Percentiles rank a stretch among this genome's conserved stretches.
Conservation (phyloP, 2,113 vertebrate species). For the Microcebus tavaratra region DNA sequence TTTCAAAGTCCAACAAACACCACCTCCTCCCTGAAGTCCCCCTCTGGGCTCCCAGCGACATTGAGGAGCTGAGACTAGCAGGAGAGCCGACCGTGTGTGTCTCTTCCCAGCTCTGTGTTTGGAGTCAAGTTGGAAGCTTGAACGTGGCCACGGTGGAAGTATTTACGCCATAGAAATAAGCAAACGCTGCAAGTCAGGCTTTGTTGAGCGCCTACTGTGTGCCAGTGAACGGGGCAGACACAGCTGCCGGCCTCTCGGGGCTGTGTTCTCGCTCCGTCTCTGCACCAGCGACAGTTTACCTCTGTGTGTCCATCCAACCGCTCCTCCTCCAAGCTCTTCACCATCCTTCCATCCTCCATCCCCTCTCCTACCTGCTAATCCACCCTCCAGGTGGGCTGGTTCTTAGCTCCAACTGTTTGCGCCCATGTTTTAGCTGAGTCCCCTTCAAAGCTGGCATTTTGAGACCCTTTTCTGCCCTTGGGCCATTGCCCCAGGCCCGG, state of each 20-base stretch:
- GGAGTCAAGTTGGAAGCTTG: not conserved
- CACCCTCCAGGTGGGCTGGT: not conserved
- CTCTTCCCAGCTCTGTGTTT: not conserved
- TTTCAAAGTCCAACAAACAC: not conserved
- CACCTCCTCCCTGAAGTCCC: not conserved
- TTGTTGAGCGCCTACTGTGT: not conserved
- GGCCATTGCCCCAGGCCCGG: not conserved
- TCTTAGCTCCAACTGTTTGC: not conserved
- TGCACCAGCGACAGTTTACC: not conserved
- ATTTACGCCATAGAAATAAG: not conserved
- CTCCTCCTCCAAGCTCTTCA: not conserved
- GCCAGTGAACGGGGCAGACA: no score
- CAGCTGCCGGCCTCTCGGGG: accelerated
- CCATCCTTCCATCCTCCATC: not conserved
- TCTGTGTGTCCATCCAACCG: not conserved
- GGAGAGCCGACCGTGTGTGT: accelerated
- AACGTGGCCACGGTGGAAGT: not conserved
- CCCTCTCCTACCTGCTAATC: not conserved
- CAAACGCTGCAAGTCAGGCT: not conserved
- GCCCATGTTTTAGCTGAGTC: not conserved
- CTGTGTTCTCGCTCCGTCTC: no score
- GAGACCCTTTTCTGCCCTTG: not conserved
- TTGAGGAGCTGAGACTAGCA: not conserved
- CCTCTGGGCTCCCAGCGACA: not conserved
- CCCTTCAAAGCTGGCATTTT: not conserved